Conservation (phyloP, 2,797 vertebrate genomes). For the Argyrosomus regius region DNA sequence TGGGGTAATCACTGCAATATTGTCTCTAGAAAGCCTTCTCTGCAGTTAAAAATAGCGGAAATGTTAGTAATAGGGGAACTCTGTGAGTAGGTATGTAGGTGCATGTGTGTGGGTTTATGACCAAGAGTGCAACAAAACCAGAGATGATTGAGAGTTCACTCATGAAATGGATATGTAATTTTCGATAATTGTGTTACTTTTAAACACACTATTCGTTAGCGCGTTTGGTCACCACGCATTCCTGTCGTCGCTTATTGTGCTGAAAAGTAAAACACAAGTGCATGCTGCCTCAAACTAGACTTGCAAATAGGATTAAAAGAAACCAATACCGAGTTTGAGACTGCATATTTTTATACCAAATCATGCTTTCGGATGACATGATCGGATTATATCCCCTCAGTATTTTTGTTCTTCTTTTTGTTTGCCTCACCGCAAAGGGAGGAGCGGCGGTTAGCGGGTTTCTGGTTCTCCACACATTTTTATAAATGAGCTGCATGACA, state of each 20-base stretch:
- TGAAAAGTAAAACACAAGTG: slow-evolving; percentile 21
- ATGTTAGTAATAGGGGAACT: slow-evolving; percentile 54
- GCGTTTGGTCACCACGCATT: background rate
- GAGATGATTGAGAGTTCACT: slow-evolving; percentile 36
- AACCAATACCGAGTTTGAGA: slow-evolving; percentile 4
- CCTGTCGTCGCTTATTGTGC: slow-evolving; percentile 1
- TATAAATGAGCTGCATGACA: slow-evolving; percentile 62
- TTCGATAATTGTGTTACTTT: slow-evolving; percentile 14
- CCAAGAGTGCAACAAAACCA: slow-evolving; percentile 19
- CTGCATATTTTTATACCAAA: slow-evolving; percentile 4
- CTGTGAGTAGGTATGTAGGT: slow-evolving; percentile 46
- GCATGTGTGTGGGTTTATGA: slow-evolving; percentile 51
- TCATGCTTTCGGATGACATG: background rate
- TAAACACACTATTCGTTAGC: slow-evolving; percentile 10
- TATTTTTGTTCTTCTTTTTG: slow-evolving; percentile 25
- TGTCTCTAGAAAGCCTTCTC: slow-evolving; percentile 59
- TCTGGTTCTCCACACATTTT: slow-evolving; percentile 44
- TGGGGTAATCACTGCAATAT: slow-evolving; percentile 78
- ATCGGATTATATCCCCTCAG: slow-evolving; percentile 7
- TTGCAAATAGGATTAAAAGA: slow-evolving; percentile 20
- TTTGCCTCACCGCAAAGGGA: slow-evolving; percentile 19
- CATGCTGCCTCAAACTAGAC: background rate
- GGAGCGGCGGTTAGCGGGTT: slow-evolving; percentile 14
- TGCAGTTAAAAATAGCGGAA: slow-evolving; percentile 65
- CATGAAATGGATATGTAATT: background rate